Conservation (phyloP, 2,797 vertebrate species). For the Diplodus sargus region DNA sequence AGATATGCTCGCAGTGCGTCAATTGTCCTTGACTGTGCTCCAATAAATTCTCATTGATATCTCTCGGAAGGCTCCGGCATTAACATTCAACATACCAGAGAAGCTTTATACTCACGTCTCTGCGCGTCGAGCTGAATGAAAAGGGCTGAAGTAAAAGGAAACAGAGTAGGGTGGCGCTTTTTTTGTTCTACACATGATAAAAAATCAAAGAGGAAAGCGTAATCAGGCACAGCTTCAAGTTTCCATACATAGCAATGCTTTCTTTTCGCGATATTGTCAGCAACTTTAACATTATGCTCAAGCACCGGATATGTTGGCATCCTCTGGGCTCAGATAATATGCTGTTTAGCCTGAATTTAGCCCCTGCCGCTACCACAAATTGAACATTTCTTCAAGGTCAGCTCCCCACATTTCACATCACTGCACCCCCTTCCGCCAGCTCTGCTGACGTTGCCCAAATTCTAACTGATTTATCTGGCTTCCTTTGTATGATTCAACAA, state of each 20-base stretch:
- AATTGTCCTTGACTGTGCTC: slow-evolving; percentile 70
- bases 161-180: background rate
- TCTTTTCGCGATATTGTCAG: background rate
- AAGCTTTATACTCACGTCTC: slow-evolving; percentile 24
- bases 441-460: slow-evolving; percentile 69
- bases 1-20: slow-evolving; percentile 57
- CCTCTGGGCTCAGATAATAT: background rate
- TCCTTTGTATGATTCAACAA: slow-evolving; percentile 71
- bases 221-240: background rate
- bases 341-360: slow-evolving; percentile 43
- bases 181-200: slow-evolving; percentile 1
- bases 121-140: slow-evolving; percentile 32
- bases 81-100: slow-evolving; percentile 40
- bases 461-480: slow-evolving; percentile 62
- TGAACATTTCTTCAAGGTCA: slow-evolving; percentile 72
- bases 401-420: slow-evolving; percentile 55
- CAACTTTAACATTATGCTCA: slow-evolving; percentile 1
- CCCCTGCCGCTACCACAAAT: slow-evolving; percentile 43
- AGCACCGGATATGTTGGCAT: slow-evolving; percentile 29
- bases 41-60: slow-evolving; percentile 63
- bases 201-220: slow-evolving; percentile 15
- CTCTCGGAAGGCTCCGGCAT: slow-evolving; percentile 36
- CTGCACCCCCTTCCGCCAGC: slow-evolving; percentile 34
- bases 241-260: slow-evolving; percentile 9
- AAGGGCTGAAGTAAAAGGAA: background rate